These are phyloP conservation scores for Erannis defoliaria DNA, from an alignment of 2,888 invertebrate genomes.

Conservation along the genomic window DNA sequence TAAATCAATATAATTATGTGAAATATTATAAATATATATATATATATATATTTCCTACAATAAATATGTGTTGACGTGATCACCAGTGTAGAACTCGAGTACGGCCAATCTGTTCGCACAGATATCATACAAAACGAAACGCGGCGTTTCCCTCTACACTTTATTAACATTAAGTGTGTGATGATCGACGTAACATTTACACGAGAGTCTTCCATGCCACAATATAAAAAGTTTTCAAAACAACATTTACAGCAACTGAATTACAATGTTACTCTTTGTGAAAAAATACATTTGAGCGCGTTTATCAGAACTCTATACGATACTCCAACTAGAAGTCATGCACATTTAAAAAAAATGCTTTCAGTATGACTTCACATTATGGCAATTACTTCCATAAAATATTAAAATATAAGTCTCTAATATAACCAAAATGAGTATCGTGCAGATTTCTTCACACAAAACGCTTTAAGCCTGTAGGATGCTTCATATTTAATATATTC, in stretches of 20 bases:
- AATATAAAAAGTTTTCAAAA: constrained; percentile 48
- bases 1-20: constrained; percentile 58
- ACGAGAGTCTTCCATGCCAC: constrained; percentile 69
- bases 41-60: constrained; percentile 55
- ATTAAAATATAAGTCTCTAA: constrained; percentile 43
- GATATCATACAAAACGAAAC: constrained; percentile 41
- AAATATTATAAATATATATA: constrained; percentile 57
- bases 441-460: constrained; percentile 54
- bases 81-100: constrained; percentile 46
- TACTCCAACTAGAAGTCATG: constrained; percentile 44
- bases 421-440: constrained; percentile 51
- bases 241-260: constrained; percentile 46
- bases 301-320: constrained; percentile 57
- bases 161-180: constrained; percentile 50
- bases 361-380: constrained; percentile 34
- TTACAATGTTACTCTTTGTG: constrained; percentile 44
- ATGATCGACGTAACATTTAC: constrained; percentile 68
- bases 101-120: constrained; percentile 28
- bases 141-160: constrained; percentile 44
- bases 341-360: constrained; percentile 32
- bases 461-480: constrained; percentile 49
- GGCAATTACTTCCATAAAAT: constrained; percentile 46
- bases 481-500: constrained; percentile 35
- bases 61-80: constrained; percentile 62
- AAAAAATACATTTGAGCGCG: constrained; percentile 50